Conservation (phyloP, 2,113 vertebrate genomes). For the Promerops cafer region DNA sequence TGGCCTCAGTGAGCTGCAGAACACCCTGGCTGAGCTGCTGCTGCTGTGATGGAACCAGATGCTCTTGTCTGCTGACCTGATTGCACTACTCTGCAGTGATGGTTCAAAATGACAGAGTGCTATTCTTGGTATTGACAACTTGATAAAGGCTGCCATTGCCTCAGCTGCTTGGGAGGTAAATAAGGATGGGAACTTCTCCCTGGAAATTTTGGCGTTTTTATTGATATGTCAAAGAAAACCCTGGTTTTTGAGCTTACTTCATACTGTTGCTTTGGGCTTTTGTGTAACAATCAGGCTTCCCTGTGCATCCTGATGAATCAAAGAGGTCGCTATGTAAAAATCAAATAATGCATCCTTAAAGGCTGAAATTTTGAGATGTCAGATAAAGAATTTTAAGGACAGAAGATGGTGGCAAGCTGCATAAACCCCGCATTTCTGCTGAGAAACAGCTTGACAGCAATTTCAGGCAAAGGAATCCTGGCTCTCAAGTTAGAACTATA, state of each 20-base stretch:
- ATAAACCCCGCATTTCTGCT: neutral
- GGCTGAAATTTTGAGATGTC: neutral
- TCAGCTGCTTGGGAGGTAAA: neutral
- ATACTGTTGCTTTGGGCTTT: neutral
- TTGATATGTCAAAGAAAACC: neutral
- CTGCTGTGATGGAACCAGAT: accelerated
- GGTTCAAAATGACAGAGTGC: neutral
- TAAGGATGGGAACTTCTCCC: neutral
- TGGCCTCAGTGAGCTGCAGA: neutral
- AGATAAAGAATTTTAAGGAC: neutral
- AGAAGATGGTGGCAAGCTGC: neutral
- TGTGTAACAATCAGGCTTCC: neutral
- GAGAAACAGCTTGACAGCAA: neutral
- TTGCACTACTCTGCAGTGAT: neutral
- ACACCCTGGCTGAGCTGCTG: neutral
- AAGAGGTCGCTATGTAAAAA: neutral
- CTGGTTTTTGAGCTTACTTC: neutral
- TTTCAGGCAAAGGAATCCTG: neutral
- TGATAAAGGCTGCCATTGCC: neutral
- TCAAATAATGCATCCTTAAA: neutral
- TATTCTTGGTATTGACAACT: neutral
- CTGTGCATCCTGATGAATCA: neutral
- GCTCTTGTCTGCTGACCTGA: neutral
- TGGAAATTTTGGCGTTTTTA: neutral
- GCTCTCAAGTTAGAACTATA: neutral